A percentile compares a stretch with the other conserved stretches of the same genome.
Conservation (phyloP, 2,113 vertebrate genomes). For the Gopherus evgoodei region DNA sequence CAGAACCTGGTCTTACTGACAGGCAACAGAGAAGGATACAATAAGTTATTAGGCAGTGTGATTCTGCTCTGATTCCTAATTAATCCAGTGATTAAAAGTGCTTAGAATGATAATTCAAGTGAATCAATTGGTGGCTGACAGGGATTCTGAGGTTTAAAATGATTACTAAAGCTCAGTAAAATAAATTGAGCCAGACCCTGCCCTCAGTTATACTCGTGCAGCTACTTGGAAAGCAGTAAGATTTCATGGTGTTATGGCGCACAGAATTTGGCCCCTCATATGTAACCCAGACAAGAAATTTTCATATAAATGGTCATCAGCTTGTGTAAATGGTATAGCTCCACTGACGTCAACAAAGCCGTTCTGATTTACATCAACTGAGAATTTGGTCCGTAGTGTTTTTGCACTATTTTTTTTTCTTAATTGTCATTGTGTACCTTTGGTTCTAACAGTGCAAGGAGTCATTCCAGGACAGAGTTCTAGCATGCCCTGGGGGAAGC, state of each 20-base stretch:
- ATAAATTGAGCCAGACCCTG: background rate
- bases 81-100: slow-evolving; percentile 24
- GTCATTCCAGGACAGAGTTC: accelerated
- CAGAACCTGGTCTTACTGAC: background rate
- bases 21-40: background rate
- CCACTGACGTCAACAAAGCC: background rate
- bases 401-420: background rate
- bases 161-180: slow-evolving; percentile 1
- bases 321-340: background rate
- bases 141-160: slow-evolving; percentile 11
- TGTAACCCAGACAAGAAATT: background rate
- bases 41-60: slow-evolving; percentile 1
- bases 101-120: background rate
- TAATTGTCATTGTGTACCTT: background rate
- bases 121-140: background rate
- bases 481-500: background rate
- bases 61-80: slow-evolving; percentile 16
- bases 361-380: background rate
- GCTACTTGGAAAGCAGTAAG: background rate
- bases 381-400: background rate
- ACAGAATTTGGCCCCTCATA: background rate
- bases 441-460: background rate
- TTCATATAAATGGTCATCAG: background rate
- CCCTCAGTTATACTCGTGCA: background rate
- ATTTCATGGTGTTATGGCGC: background rate